Evolutionary conservation across 2,113 vertebrate genomes (phyloP).

Genomic region (Hippoglossus stenolepis): DNA sequence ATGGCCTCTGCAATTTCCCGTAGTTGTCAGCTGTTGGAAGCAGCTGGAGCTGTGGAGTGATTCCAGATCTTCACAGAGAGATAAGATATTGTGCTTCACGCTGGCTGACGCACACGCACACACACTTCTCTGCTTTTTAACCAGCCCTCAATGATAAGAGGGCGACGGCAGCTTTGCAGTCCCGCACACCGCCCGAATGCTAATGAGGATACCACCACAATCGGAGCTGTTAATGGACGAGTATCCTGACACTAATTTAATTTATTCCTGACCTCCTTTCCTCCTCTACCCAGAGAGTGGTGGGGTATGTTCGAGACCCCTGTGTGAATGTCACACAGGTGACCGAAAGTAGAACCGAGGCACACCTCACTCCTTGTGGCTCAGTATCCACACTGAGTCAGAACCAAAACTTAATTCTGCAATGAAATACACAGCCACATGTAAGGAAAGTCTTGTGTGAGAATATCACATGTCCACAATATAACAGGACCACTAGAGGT

Average conservation of each 20-base stretch:
- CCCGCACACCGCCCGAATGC: constrained; percentile 64
- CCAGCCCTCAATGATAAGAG: constrained; percentile 66
- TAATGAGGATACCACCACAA: constrained; percentile 61
- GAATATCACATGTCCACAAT: no score
- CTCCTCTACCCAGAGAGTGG: background rate
- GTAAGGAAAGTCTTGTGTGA: no score
- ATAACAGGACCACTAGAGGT: no score
- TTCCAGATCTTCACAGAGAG: constrained; percentile 49
- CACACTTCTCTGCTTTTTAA: constrained; percentile 53
- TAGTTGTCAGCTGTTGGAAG: constrained; percentile 30
- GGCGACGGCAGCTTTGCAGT: constrained; percentile 68
- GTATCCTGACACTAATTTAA: constrained; percentile 46
- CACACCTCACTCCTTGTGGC: background rate
- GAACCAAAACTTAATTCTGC: background rate
- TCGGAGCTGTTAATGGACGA: constrained; percentile 31
- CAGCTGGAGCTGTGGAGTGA: constrained; percentile 52
- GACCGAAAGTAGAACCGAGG: background rate
- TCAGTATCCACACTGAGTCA: no score
- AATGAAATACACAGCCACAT: no score
- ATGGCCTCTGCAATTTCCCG: constrained; percentile 20
- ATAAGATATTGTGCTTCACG: constrained; percentile 63
- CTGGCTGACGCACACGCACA: constrained; percentile 50
- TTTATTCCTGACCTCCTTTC: constrained; percentile 61
- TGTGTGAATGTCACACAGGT: constrained; percentile 10
- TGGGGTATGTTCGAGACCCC: constrained; percentile 43